phyloP scores from a whole-genome alignment of 1,140 invertebrate genomes.

The Drosophila neocordata region DNA sequence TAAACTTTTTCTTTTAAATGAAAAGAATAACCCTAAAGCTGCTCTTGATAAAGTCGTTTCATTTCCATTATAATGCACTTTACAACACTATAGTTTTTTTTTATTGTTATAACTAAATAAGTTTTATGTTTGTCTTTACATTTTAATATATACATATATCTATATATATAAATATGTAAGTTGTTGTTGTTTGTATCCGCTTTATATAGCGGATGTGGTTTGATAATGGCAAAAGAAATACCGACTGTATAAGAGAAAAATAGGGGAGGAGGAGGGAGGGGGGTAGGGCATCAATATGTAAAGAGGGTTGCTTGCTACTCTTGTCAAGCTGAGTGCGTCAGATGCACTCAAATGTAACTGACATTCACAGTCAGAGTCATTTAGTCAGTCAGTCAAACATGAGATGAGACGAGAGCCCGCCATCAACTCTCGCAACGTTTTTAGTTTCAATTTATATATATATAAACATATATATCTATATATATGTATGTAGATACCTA shows the following conservation, averaged over 20 bases:
- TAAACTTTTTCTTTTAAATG: no score
- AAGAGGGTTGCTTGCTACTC: slow-evolving; percentile 19
- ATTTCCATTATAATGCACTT: no score
- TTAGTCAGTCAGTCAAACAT: slow-evolving; percentile 73
- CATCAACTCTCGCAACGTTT: slow-evolving; percentile 19
- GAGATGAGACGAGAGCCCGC: slow-evolving; percentile 40
- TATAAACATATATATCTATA: no score
- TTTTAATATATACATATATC: no score
- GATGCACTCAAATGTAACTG: slow-evolving; percentile 77
- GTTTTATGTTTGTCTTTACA: slow-evolving; percentile 24
- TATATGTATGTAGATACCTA: slow-evolving; percentile 1
- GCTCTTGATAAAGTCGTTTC: no score
- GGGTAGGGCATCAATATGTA: slow-evolving; percentile 3
- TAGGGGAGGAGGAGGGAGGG: background rate
- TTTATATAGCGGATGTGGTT: slow-evolving; percentile 71
- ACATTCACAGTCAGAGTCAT: slow-evolving; percentile 63
- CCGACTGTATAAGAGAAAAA: slow-evolving; percentile 11
- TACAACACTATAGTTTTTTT: no score
- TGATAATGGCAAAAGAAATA: slow-evolving; percentile 59
- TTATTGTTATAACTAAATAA: slow-evolving; percentile 22
- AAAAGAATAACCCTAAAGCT: no score
- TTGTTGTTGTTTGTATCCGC: slow-evolving; percentile 72
- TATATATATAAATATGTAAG: no score
- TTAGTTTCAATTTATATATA: slow-evolving; percentile 34
- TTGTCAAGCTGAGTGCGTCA: slow-evolving; percentile 52